phyloP scores from a whole-genome alignment of 2,113 vertebrate genomes.

The Pomatostomus ruficeps region DNA sequence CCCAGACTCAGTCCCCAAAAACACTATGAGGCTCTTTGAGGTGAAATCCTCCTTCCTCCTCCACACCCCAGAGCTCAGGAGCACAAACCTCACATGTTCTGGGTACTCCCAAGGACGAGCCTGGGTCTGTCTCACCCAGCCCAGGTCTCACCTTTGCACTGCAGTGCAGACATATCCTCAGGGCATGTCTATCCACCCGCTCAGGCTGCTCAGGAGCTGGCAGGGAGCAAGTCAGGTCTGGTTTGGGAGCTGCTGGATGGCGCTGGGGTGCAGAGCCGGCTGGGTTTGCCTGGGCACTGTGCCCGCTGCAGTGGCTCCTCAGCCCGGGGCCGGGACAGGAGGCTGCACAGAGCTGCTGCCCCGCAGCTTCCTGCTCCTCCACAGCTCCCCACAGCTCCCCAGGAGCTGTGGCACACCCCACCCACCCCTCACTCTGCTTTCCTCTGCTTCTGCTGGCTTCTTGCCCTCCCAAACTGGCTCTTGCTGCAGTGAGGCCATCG shows the following conservation, averaged over 20 bases:
- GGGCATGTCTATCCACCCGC: neutral
- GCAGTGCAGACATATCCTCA: slow-evolving; percentile 5
- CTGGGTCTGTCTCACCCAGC: neutral
- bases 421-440: neutral
- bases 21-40: neutral
- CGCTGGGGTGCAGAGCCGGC: neutral
- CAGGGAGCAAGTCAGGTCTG: slow-evolving; percentile 47
- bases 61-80: neutral
- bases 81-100: neutral
- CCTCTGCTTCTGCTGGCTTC: neutral
- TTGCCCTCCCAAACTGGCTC: neutral
- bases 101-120: neutral
- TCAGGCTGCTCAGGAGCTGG: neutral
- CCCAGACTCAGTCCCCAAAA: neutral
- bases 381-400: neutral
- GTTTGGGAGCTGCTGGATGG: neutral
- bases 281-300: neutral
- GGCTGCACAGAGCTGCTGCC: neutral
- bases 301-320: neutral
- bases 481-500: neutral
- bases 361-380: neutral
- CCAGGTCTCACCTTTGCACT: slow-evolving; percentile 19
- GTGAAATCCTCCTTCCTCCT: neutral
- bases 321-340: neutral
- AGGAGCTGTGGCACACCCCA: neutral